Base-by-base conservation (phyloP, 2,888 invertebrate genomes). In the Furcula furcula region DNA sequence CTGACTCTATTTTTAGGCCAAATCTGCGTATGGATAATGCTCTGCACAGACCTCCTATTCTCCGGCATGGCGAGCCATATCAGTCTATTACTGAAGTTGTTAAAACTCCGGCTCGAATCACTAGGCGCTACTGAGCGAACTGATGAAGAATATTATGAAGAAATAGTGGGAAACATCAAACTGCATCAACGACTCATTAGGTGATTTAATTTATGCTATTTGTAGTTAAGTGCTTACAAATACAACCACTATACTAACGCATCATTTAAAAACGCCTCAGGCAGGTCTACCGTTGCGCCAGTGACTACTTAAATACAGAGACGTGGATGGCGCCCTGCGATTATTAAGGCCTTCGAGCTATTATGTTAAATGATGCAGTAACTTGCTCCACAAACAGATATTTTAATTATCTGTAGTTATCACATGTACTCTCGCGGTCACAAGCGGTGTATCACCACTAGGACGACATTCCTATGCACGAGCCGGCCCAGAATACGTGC, bases 61-160 rank as follows among this genome's bases (percentile, higher is more conserved):
- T 76, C 84, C 1, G 79, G 76, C 1, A 78, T 88, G 76, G 81
- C 87, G 1, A 86, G 85, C 50, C 86, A 88, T 56, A 85, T 88
- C 28, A 68, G 75, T 22, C 49, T 87, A 25, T 46, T 88, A 31
- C 49, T 87, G 31, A 62, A 75, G 2, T 53, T 86, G 3, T 65
- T 88, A 5, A 76, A 86, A 30, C 59, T 65, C n/a, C 69, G 77
- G 0, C 49, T 87, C 7, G 68, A 76, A 35, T 46, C 59, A 7
- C 39, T 83, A 5, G 82, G 73, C 1, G 40, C 55, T 6, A 40
- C 36, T 0, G 44, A 55, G 1, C 57, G 64, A 39, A 56, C 54
- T 2, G 72, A 77, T 10, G 71, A 71, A 0, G 72, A 80, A 12
- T 57, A 79, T 19, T 87, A 76, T 41, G 46, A 69, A 13, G 77